Percentiles rank a stretch among this genome's conserved stretches.
Evolutionary conservation across 2,888 invertebrate genomes (phyloP).

Genomic region (Parnassius smintheus): DNA sequence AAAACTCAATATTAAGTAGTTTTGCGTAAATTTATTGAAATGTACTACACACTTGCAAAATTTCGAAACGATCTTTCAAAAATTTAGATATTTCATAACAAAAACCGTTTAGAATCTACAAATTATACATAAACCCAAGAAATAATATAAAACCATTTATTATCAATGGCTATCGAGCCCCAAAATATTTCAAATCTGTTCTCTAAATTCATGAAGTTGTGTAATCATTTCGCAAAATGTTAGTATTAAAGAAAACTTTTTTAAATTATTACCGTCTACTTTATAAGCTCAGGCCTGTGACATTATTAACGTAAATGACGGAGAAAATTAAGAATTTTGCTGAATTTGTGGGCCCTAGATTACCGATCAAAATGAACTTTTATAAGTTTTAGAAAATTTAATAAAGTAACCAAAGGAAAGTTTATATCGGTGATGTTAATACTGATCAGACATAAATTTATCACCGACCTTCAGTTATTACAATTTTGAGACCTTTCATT

Average conservation of each 20-base stretch:
- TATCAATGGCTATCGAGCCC: too few species aligned
- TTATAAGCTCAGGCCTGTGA: background rate
- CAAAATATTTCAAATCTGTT: too few species aligned
- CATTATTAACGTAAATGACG: constrained; percentile 49
- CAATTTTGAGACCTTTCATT: background rate
- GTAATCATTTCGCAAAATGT: background rate
- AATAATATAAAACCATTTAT: too few species aligned
- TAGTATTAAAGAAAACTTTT: background rate
- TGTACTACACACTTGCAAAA: too few species aligned
- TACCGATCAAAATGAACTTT: constrained; percentile 53
- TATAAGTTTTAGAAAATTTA: constrained; percentile 52
- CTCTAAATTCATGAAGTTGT: background rate
- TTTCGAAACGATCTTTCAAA: too few species aligned
- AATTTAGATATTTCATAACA: too few species aligned
- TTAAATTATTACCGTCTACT: background rate
- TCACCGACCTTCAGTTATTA: background rate
- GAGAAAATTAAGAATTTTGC: constrained; percentile 55
- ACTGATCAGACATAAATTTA: background rate
- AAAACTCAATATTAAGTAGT: too few species aligned
- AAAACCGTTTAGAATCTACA: too few species aligned
- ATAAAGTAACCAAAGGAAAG: constrained; percentile 46
- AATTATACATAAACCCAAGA: too few species aligned
- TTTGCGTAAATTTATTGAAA: too few species aligned
- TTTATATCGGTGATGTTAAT: constrained; percentile 11
- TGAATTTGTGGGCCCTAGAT: constrained; percentile 50